A percentile compares a stretch with the other conserved stretches of the same genome.
Evolutionary conservation across 1,140 invertebrate species (phyloP).

Genomic region (Sminthurinus signatus): DNA sequence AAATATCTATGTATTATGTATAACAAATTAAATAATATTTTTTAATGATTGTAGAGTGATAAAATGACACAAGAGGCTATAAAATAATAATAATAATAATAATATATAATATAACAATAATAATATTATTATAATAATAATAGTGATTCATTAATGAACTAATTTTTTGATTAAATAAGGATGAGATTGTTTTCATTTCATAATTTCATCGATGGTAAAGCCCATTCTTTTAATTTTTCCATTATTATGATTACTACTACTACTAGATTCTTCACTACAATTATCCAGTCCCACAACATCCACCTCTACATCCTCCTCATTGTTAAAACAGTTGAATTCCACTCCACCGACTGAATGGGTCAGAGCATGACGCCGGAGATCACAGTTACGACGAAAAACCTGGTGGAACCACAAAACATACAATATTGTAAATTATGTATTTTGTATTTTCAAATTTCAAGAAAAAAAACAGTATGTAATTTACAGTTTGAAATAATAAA

Average conservation of each 20-base stretch:
- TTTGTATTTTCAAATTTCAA: no score
- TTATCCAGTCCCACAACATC: conserved; percentile 18
- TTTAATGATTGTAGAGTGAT: no score
- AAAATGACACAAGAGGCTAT: no score
- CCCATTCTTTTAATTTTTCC: conserved; percentile 12
- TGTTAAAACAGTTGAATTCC: conserved; percentile 10
- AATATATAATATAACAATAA: no score
- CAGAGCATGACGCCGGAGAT: conserved; percentile 70
- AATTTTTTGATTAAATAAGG: no score
- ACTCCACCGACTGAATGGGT: conserved; percentile 76
- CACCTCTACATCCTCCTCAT: conserved; percentile 19
- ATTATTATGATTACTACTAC: background rate
- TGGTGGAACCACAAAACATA: no score
- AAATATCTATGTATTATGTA: no score
- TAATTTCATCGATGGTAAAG: conserved; percentile 37
- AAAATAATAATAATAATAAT: no score
- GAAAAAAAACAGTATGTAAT: conserved; percentile 59
- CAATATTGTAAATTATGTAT: no score
- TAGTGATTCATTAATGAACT: no score
- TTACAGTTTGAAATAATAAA: background rate
- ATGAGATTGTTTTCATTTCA: conserved; percentile 24
- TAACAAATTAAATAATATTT: no score
- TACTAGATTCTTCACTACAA: background rate
- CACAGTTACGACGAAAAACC: conserved; percentile 77
- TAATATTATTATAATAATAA: no score